Conservation (phyloP, 2,113 vertebrate genomes). For the Erythrocercus mccallii region DNA sequence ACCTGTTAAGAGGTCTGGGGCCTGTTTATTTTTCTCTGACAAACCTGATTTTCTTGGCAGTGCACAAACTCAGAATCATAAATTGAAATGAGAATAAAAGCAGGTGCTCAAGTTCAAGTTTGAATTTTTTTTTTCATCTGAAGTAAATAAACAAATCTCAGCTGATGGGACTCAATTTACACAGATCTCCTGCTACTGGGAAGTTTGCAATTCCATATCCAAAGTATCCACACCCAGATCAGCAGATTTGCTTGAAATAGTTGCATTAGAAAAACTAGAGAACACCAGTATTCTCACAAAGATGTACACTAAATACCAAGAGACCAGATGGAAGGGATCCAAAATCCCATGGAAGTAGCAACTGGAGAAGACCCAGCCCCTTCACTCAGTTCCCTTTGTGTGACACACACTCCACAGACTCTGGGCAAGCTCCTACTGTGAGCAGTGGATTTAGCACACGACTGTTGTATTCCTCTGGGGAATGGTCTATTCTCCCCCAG, state of each 20-base stretch:
- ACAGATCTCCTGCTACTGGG: not conserved
- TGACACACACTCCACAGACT: not conserved
- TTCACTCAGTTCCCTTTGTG: not conserved
- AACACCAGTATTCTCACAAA: not conserved
- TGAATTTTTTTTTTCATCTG: not conserved
- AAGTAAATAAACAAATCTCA: not conserved
- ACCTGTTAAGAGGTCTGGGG: not conserved
- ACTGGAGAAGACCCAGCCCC: not conserved
- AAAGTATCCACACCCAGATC: not conserved
- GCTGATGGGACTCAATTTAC: not conserved
- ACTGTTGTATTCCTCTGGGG: too few species aligned
- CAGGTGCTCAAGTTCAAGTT: not conserved
- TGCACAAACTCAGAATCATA: not conserved
- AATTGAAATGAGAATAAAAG: constrained; percentile 11
- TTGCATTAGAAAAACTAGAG: not conserved
- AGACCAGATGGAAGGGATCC: not conserved
- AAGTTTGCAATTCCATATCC: not conserved
- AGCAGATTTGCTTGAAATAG: not conserved
- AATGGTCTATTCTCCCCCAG: too few species aligned
- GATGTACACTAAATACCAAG: not conserved
- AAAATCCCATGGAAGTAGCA: not conserved
- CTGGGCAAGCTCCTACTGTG: not conserved
- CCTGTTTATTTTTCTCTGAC: constrained; percentile 40
- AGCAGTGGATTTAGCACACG: not conserved
- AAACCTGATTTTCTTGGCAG: constrained; percentile 1